A percentile compares a stretch with the other conserved stretches of the same genome.
Evolutionary conservation across 1,140 invertebrate species (phyloP).

Genomic region (Delia radicum): DNA sequence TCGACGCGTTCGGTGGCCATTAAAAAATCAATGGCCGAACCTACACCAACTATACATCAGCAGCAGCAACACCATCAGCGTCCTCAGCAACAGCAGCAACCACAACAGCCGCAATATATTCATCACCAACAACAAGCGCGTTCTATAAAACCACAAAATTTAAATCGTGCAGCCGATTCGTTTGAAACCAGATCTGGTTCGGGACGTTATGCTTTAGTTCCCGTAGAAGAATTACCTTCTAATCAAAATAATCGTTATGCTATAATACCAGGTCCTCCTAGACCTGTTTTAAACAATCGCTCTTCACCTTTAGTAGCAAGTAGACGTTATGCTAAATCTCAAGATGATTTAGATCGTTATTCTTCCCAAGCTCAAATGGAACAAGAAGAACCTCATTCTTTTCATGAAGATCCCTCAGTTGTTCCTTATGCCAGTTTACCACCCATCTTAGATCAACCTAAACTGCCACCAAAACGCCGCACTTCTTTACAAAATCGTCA

Average conservation of each 20-base stretch:
- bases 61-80: slow-evolving; percentile 30
- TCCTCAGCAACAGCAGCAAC: slow-evolving; percentile 3
- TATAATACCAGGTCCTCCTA: slow-evolving; percentile 37
- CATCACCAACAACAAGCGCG: slow-evolving; percentile 34
- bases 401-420: slow-evolving; percentile 46
- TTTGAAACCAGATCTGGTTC: slow-evolving; percentile 31
- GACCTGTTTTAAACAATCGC: slow-evolving; percentile 10
- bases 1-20: slow-evolving; percentile 44
- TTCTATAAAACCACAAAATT: slow-evolving; percentile 32
- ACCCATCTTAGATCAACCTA: slow-evolving; percentile 32
- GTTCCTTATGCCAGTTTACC: slow-evolving; percentile 48
- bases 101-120: slow-evolving; percentile 32
- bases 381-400: slow-evolving; percentile 47
- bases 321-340: slow-evolving; percentile 43
- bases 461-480: slow-evolving; percentile 12
- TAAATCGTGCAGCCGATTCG: slow-evolving; percentile 9
- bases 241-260: slow-evolving; percentile 33
- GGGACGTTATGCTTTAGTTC: slow-evolving; percentile 57
- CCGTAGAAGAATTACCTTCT: slow-evolving; percentile 51
- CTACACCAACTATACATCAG: neutral
- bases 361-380: slow-evolving; percentile 36
- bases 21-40: neutral
- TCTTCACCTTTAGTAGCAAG: slow-evolving; percentile 4
- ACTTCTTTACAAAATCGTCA: neutral
- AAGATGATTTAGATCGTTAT: slow-evolving; percentile 47